Percentiles rank a stretch among this genome's conserved stretches.
phyloP scores from a whole-genome alignment of 2,888 invertebrate genomes.

The Diploptera punctata region DNA sequence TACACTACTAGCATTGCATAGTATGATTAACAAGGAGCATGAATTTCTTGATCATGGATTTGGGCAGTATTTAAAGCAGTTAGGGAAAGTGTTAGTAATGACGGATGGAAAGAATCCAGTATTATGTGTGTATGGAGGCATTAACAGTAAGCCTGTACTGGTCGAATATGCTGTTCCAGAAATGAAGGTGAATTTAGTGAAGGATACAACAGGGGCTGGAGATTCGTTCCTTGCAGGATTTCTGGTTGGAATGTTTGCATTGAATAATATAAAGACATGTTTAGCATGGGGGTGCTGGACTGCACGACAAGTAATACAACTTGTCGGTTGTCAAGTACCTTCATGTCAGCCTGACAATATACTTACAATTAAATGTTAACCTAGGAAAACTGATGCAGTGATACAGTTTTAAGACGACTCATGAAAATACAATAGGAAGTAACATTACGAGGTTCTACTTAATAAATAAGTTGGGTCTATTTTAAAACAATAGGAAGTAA shows the following conservation, averaged over 20 bases:
- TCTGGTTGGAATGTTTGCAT: constrained; percentile 57
- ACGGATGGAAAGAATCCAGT: constrained; percentile 67
- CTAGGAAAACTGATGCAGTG: too few relatives aligned
- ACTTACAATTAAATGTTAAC: neutral
- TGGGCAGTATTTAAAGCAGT: neutral
- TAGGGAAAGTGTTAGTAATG: constrained; percentile 59
- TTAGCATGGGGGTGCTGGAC: constrained; percentile 56
- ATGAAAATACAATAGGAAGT: too few relatives aligned
- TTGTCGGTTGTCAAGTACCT: constrained; percentile 59
- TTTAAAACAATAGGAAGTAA: too few relatives aligned
- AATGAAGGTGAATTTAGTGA: constrained; percentile 54
- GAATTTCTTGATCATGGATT: neutral
- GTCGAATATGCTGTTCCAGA: constrained; percentile 52
- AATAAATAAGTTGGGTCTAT: too few relatives aligned
- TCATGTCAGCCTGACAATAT: constrained; percentile 34
- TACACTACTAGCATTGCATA: constrained; percentile 41
- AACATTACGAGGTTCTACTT: too few relatives aligned
- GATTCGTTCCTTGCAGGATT: constrained; percentile 67
- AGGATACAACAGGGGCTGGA: constrained; percentile 66
- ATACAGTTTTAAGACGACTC: too few relatives aligned
- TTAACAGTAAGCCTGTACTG: constrained; percentile 32
- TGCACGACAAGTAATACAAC: constrained; percentile 58
- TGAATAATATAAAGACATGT: constrained; percentile 55
- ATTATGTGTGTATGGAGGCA: constrained; percentile 53
- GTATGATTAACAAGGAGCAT: neutral